A percentile compares a stretch with the other conserved stretches of the same genome.
These are phyloP conservation scores for Sitta carolinensis DNA, from an alignment of 2,797 vertebrate species.

Conservation along the genomic window DNA sequence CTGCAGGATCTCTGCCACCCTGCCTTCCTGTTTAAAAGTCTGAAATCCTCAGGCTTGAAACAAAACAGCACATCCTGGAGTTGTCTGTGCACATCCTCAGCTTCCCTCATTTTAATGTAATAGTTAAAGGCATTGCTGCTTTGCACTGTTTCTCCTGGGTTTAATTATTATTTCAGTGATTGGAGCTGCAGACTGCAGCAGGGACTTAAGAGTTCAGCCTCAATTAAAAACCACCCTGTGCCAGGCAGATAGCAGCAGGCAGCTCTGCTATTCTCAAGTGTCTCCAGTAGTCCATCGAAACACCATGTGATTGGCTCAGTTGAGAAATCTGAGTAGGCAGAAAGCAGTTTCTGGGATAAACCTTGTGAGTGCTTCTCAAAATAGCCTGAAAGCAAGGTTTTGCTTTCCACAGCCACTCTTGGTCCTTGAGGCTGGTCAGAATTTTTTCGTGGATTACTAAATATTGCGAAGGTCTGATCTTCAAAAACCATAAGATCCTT, in stretches of 20 bases:
- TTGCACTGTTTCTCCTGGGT: constrained; percentile 29
- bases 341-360: constrained; percentile 65
- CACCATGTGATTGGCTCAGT: constrained; percentile 24
- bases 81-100: not conserved
- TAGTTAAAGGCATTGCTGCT: not conserved
- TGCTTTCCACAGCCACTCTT: not conserved
- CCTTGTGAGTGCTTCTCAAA: constrained; percentile 56
- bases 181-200: constrained; percentile 37
- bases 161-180: constrained; percentile 57
- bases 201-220: constrained; percentile 43
- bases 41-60: not conserved
- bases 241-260: constrained; percentile 43
- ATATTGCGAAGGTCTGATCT: not conserved
- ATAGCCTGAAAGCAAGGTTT: constrained; percentile 47
- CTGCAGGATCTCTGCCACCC: not conserved
- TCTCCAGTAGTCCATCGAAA: constrained; percentile 31
- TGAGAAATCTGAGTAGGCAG: constrained; percentile 67
- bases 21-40: not conserved
- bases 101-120: not conserved
- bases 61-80: not conserved
- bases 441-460: not conserved
- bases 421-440: not conserved
- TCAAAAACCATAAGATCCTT: not conserved
- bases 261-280: constrained; percentile 43
- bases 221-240: constrained; percentile 50